A percentile compares a stretch with the other conserved stretches of the same genome.
phyloP scores from a whole-genome alignment of 2,888 invertebrate genomes.

The Rhorus exstirpatorius region DNA sequence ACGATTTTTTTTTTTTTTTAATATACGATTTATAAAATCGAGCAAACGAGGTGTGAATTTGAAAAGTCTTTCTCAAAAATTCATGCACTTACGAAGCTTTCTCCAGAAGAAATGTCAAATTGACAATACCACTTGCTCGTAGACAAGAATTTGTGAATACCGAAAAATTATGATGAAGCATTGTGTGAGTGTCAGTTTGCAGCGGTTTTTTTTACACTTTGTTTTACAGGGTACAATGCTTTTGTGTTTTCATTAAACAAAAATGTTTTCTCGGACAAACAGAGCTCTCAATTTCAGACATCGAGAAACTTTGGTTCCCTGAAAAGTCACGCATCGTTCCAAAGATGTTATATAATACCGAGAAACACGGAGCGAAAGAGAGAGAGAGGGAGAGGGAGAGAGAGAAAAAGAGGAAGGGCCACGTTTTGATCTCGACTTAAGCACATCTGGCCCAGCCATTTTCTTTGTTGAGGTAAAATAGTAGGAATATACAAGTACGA shows the following conservation, averaged over 20 bases:
- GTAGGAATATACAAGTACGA: slow-evolving; percentile 25
- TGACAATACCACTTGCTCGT: background rate
- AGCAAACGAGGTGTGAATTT: too few species aligned
- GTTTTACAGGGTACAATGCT: background rate
- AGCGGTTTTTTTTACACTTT: background rate
- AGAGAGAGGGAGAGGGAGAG: background rate
- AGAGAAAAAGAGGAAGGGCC: slow-evolving; percentile 1
- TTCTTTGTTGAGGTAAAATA: slow-evolving; percentile 31
- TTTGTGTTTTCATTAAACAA: background rate
- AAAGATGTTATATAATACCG: slow-evolving; percentile 44
- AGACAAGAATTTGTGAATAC: background rate
- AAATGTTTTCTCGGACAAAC: slow-evolving; percentile 6
- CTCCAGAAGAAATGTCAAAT: too few species aligned
- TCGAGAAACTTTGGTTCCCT: slow-evolving; percentile 25
- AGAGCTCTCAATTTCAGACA: slow-evolving; percentile 29
- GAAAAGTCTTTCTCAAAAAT: background rate
- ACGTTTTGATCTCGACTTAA: slow-evolving; percentile 51
- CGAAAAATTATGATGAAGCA: background rate
- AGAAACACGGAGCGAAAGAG: background rate
- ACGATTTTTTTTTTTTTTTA: too few species aligned
- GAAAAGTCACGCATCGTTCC: slow-evolving; percentile 36
- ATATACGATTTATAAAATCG: too few species aligned
- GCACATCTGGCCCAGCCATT: slow-evolving; percentile 58
- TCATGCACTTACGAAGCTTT: too few species aligned
- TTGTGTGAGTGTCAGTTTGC: background rate